Base-by-base conservation (phyloP, 2,888 invertebrate genomes). In the Drosophila cognata region DNA sequence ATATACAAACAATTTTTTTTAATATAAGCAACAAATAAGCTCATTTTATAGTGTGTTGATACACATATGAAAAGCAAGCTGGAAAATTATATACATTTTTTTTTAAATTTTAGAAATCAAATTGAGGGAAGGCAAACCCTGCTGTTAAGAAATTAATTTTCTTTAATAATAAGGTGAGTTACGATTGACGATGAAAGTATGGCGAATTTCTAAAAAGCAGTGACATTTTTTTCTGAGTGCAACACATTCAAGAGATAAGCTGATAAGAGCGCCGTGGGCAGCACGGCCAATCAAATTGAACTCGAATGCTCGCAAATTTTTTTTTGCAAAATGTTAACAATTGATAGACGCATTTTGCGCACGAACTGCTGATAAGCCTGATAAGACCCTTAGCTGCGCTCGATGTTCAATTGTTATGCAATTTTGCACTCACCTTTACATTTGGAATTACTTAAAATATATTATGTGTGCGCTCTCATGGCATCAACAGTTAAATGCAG, bases 331-430 rank as follows among this genome's bases (percentile, higher is more conserved):
- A 46, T 55, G 58, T 38, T 11, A 50, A 63, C 61, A 70, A 65
- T 56, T 67, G 74, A 76, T 67, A 62, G 57, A 29, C 62, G 41
- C 75, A 81, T 70, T 81, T 81, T 79, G 79, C 83, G 58, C 88
- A 85, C 81, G 85, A 83, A 51, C 28, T 53, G 52, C 50, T 65
- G 79, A 85, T 77, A 84, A 75, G 68, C 38, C 56, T 21, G 50
- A 28, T 46, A 46, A 46, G 48, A 21, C 58, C 55, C 53, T 53
- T 61, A 41, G 7, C 46, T 25, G 7, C 16, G 13, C 16, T 25
- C 16, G 21, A 13, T 16, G 13, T 16, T 25, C 21, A 16, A 3
- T 25, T 66, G 46, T 36, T 38, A 29, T 33, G 73, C 21, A 36
- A 41, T 63, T 71, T 70, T 75, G 71, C 75, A 75, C 56, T 65